Evolutionary conservation across 1,140 invertebrate species (phyloP).

Genomic region (Planococcus citri): DNA sequence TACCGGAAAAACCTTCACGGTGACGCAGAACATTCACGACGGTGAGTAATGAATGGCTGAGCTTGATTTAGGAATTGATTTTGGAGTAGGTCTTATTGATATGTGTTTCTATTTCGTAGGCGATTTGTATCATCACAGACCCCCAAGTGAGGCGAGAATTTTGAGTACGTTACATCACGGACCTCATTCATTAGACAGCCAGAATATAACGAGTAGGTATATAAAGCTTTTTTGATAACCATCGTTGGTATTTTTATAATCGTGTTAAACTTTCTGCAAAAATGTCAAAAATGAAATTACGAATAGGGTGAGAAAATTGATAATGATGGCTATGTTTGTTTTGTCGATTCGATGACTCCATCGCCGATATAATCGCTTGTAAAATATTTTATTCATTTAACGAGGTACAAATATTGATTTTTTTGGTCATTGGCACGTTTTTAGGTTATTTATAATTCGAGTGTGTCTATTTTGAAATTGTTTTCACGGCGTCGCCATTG

Average conservation of each 20-base stretch:
- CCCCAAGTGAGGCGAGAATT: conserved; percentile 30
- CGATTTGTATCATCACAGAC: conserved; percentile 38
- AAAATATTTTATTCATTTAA: too few species aligned
- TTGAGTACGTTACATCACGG: conserved; percentile 27
- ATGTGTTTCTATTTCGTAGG: conserved; percentile 36
- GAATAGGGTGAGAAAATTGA: too few species aligned
- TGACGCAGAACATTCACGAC: conserved; percentile 78
- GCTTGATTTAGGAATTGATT: background rate
- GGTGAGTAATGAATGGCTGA: conserved; percentile 37
- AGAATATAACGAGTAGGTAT: conserved; percentile 19
- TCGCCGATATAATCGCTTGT: too few species aligned
- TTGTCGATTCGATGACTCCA: too few species aligned
- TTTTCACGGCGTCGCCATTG: too few species aligned
- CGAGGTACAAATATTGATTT: too few species aligned
- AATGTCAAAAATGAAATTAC: too few species aligned
- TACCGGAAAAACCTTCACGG: conserved; percentile 82
- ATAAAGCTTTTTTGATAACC: conserved; percentile 22
- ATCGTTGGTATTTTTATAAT: conserved; percentile 15
- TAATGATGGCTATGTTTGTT: too few species aligned
- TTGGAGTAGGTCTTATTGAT: conserved; percentile 27
- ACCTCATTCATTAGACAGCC: conserved; percentile 22
- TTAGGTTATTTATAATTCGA: too few species aligned
- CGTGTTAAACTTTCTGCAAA: too few species aligned
- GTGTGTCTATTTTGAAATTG: too few species aligned
- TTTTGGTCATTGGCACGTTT: too few species aligned